phyloP scores from a whole-genome alignment of 1,140 invertebrate genomes.

The Heliconius hermathena region DNA sequence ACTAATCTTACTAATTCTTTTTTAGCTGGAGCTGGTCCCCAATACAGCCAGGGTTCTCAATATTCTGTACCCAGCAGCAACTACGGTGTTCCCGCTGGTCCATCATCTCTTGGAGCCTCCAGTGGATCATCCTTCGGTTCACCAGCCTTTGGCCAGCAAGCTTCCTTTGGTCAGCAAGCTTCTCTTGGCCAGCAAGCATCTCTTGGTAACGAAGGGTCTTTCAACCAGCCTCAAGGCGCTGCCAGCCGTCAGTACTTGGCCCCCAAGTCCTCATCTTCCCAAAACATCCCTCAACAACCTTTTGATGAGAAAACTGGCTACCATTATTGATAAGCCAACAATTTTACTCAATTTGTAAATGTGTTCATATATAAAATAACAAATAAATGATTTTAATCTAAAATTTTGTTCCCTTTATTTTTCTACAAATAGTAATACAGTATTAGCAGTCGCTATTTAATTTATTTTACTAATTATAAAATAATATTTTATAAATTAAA shows the following conservation, averaged over 20 bases:
- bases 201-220: slow-evolving; percentile 1
- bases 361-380: slow-evolving; percentile 39
- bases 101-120: slow-evolving; percentile 4
- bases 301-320: slow-evolving; percentile 74
- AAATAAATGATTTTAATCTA: slow-evolving; percentile 22
- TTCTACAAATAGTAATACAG: background rate
- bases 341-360: slow-evolving; percentile 33
- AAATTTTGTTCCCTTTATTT: background rate
- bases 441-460: background rate
- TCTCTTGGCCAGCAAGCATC: background rate
- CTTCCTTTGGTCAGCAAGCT: background rate
- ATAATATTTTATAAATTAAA: too few species aligned
- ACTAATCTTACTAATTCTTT: background rate
- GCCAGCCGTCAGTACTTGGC: slow-evolving; percentile 66
- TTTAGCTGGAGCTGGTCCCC: slow-evolving; percentile 27
- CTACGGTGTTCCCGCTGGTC: slow-evolving; percentile 24
- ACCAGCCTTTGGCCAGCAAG: background rate
- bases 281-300: slow-evolving; percentile 63
- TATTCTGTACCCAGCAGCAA: slow-evolving; percentile 38
- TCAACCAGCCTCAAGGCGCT: slow-evolving; percentile 39
- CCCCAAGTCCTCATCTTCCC: slow-evolving; percentile 50
- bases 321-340: slow-evolving; percentile 53
- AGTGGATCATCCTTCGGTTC: slow-evolving; percentile 26
- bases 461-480: background rate
- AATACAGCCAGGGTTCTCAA: slow-evolving; percentile 38